Evolutionary conservation across 2,113 vertebrate genomes (phyloP).

Genomic region (Okapia johnstoni): DNA sequence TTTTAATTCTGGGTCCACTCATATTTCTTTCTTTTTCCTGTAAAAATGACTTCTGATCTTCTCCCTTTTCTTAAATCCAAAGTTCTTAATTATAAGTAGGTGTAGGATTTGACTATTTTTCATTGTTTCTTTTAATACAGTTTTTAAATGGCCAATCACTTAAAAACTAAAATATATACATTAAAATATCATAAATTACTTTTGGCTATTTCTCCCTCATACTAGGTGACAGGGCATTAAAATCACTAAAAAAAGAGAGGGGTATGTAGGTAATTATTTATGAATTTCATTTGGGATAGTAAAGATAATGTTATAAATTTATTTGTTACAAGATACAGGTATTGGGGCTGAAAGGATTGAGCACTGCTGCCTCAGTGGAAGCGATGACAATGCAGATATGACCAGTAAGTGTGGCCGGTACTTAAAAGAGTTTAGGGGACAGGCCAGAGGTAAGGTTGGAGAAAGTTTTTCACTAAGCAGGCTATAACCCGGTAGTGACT

Average conservation of each 20-base stretch:
- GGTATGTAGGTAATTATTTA: background rate
- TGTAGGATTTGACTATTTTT: background rate
- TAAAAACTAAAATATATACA: background rate
- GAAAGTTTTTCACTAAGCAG: background rate
- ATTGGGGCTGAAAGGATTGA: background rate
- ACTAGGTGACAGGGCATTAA: background rate
- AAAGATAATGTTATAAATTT: background rate
- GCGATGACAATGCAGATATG: background rate
- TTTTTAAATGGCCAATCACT: background rate
- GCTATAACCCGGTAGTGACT: background rate
- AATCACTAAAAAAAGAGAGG: background rate
- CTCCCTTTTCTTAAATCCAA: background rate
- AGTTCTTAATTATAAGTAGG: background rate
- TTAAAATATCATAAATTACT: slow-evolving; percentile 6
- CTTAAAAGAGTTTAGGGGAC: background rate
- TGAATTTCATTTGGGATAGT: background rate
- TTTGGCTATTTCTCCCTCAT: background rate
- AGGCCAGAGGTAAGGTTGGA: background rate
- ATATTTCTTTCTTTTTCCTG: background rate
- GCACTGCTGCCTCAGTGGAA: background rate
- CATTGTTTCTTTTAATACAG: background rate
- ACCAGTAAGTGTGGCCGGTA: background rate
- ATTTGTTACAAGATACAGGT: background rate
- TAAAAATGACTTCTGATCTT: background rate
- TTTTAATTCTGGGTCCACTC: background rate